phyloP scores from a whole-genome alignment of 1,140 invertebrate genomes.

The Cheumatopsyche charites region DNA sequence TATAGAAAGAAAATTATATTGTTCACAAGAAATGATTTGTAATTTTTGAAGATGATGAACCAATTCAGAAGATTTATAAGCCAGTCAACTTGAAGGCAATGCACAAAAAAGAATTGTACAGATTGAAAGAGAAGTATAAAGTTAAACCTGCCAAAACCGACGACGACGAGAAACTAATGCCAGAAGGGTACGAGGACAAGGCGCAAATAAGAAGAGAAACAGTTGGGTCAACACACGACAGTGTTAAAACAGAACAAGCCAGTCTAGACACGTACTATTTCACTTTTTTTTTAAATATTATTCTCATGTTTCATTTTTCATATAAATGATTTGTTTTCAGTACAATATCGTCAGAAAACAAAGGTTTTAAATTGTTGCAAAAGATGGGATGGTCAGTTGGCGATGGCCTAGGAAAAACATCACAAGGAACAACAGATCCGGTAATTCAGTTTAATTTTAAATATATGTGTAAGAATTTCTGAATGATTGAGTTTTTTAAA shows the following conservation, averaged over 20 bases:
- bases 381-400: constrained; percentile 96
- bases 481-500: no score
- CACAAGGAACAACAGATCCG: constrained; percentile 75
- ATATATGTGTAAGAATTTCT: no score
- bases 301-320: not conserved
- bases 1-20: constrained; percentile 16
- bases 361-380: constrained; percentile 85
- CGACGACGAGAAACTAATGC: constrained; percentile 50
- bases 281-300: constrained; percentile 16
- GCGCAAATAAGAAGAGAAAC: constrained; percentile 75
- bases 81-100: constrained; percentile 54
- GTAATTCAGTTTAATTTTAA: no score
- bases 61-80: constrained; percentile 20
- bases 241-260: constrained; percentile 80
- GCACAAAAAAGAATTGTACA: constrained; percentile 75
- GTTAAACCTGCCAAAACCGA: constrained; percentile 60
- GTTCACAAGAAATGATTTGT: not conserved
- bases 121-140: constrained; percentile 84
- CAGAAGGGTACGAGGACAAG: constrained; percentile 74
- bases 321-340: constrained; percentile 59
- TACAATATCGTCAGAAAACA: constrained; percentile 77
- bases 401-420: constrained; percentile 78
- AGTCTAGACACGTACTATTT: constrained; percentile 74
- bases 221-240: constrained; percentile 81
- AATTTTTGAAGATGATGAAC: not conserved